Evolutionary conservation across 2,113 vertebrate species (phyloP).

Genomic region (Calyptomena viridis): DNA sequence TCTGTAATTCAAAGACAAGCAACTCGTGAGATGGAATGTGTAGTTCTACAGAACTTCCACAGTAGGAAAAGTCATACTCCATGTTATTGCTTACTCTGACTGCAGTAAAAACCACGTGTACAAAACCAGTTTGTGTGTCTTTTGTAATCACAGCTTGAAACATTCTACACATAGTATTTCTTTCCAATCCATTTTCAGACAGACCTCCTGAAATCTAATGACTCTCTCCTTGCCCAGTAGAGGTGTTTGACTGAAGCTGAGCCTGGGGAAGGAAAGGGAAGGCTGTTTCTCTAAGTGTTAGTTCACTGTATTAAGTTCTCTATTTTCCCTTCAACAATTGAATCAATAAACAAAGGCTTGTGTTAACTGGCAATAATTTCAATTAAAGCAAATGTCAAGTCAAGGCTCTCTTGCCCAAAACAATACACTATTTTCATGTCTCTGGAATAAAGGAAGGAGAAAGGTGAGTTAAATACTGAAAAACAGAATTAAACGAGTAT

Average conservation of each 20-base stretch:
- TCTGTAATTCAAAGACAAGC: constrained; percentile 75
- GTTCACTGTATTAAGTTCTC: background rate
- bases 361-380: background rate
- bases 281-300: background rate
- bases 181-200: background rate
- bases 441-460: background rate
- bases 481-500: background rate
- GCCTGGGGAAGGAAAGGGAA: background rate
- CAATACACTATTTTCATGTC: background rate
- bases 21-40: constrained; percentile 14
- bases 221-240: background rate
- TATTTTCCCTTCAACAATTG: background rate
- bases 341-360: background rate
- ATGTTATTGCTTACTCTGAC: background rate
- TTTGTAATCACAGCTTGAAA: background rate
- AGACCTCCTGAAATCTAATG: background rate
- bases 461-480: background rate
- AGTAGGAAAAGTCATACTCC: background rate
- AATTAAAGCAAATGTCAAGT: background rate
- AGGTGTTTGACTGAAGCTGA: background rate
- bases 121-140: background rate
- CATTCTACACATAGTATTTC: background rate
- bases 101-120: background rate
- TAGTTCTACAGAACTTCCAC: background rate
- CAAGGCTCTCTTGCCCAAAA: background rate